Evolutionary conservation across 2,113 vertebrate genomes (phyloP).

Genomic region (Lota lota): DNA sequence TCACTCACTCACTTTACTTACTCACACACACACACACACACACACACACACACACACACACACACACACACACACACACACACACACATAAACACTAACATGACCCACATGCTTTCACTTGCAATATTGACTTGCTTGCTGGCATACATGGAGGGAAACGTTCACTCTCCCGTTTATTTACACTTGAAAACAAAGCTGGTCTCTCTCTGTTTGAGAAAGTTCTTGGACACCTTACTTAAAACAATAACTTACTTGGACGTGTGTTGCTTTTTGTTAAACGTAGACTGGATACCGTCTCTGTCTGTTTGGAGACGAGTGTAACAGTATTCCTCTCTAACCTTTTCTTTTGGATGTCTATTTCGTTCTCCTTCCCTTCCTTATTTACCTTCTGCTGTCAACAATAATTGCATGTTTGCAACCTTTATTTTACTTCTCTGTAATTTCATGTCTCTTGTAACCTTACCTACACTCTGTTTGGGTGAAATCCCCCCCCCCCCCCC

Average conservation of each 20-base stretch:
- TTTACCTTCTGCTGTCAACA: slow-evolving; percentile 27
- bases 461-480: slow-evolving; percentile 1
- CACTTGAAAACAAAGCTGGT: slow-evolving; percentile 42
- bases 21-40: background rate
- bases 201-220: slow-evolving; percentile 37
- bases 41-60: background rate
- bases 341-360: no score
- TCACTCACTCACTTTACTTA: background rate
- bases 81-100: background rate
- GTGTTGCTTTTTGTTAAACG: slow-evolving; percentile 26
- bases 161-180: slow-evolving; percentile 41
- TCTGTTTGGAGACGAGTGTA: slow-evolving; percentile 30
- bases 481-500: background rate
- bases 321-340: slow-evolving; percentile 21
- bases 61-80: background rate
- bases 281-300: slow-evolving; percentile 42
- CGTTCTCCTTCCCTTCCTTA: slow-evolving; percentile 21
- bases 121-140: slow-evolving; percentile 33
- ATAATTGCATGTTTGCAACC: slow-evolving; percentile 21
- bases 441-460: slow-evolving; percentile 11
- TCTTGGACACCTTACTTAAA: slow-evolving; percentile 48
- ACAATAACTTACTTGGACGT: slow-evolving; percentile 36
- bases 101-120: slow-evolving; percentile 28
- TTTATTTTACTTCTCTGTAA: slow-evolving; percentile 18
- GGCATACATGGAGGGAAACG: slow-evolving; percentile 30